These are phyloP conservation scores for Drosophila formosana DNA, from an alignment of 2,888 invertebrate species.

Conservation along the genomic window DNA sequence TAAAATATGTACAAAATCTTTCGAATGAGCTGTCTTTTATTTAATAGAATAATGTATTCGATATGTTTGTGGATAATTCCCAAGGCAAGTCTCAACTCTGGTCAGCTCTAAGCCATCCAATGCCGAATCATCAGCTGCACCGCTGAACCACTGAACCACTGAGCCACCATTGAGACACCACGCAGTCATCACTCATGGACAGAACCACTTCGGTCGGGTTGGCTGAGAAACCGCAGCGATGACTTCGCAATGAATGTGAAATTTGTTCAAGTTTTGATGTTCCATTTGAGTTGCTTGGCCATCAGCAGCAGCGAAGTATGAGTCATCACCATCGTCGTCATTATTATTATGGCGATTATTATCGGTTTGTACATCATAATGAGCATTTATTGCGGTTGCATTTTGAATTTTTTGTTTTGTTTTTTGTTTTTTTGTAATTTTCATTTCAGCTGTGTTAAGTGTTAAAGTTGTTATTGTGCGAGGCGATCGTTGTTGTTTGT, in stretches of 20 bases:
- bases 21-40: no score
- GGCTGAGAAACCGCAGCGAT: slow-evolving; percentile 45
- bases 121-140: slow-evolving; percentile 28
- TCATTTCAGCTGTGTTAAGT: slow-evolving; percentile 65
- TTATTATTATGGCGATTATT: slow-evolving; percentile 25
- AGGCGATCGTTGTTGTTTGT: slow-evolving; percentile 23
- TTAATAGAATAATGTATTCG: no score
- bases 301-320: slow-evolving; percentile 21
- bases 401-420: slow-evolving; percentile 47
- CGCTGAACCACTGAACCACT: slow-evolving; percentile 47
- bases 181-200: slow-evolving; percentile 46
- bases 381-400: slow-evolving; percentile 61
- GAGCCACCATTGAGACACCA: slow-evolving; percentile 61
- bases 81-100: not conserved
- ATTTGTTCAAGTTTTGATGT: slow-evolving; percentile 44
- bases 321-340: slow-evolving; percentile 29
- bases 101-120: slow-evolving; percentile 15
- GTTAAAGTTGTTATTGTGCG: slow-evolving; percentile 53
- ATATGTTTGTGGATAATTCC: no score
- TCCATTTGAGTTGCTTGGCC: slow-evolving; percentile 54
- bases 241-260: slow-evolving; percentile 43
- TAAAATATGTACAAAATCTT: no score
- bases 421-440: slow-evolving; percentile 59
- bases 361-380: slow-evolving; percentile 36
- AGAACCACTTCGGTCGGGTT: slow-evolving; percentile 1